Base-by-base conservation (phyloP, 2,888 invertebrate species). In the Hanleya hanleyi region DNA sequence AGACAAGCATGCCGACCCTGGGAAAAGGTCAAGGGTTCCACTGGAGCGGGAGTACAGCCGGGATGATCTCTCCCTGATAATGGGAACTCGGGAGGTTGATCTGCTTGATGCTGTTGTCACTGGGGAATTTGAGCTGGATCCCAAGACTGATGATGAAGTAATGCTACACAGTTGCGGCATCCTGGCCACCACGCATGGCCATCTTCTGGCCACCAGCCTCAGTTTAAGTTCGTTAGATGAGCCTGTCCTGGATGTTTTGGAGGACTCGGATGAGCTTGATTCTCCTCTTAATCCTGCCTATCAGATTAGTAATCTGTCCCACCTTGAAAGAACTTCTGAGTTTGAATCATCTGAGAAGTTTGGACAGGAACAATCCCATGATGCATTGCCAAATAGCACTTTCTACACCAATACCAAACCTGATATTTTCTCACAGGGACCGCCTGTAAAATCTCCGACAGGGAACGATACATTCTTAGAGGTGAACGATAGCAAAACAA, bases 131-230 rank as follows among this genome's bases (percentile, higher is more conserved):
- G 26, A 61, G 12, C n/a, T 64, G 22, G 26, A 22, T 6, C 32
- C 47, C 15, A 49, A 50, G 61, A 41, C 32, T 29, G 81, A 81
- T 64, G 75, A 77, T 29, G 89, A 89, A 50, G 83, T 89, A 15
- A 82, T 89, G n/a, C 83, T 91, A 36, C 85, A 82, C 41, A 90
- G 90, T 67, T 90, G 90, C 77, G 90, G 91, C 38, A 90, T 91
- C 74, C 78, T 91, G 67, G 88, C 88, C 41, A 87, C 88, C 5
- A 88, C 84, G 67, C 84, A 86, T 18, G 84, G 82, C 68, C 84
- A 84, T 68, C 77, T 86, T 4, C 38, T 84, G 7, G 49, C 75
- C n/a, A 72, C 77, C 2, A 75, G 75, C 12, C 29, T 65, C n/a
- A 71, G 71, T 36, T 47, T 66, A 18, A 49, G 49, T n/a, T 49